Conservation (phyloP, 2,113 vertebrate species). For the Vidua chalybeata region DNA sequence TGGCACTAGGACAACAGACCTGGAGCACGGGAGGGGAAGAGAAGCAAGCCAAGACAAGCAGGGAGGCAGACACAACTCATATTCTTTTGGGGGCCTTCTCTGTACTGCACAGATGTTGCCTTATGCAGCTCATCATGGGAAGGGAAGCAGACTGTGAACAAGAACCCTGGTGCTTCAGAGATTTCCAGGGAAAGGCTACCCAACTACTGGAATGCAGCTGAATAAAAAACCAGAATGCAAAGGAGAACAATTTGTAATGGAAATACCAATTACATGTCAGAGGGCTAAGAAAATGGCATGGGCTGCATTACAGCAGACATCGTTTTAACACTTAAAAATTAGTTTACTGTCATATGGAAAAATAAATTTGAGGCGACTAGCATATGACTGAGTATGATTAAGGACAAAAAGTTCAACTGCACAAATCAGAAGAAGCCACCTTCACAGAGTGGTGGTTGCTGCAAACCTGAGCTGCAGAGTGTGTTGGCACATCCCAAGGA, state of each 20-base stretch:
- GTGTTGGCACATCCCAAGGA: background rate
- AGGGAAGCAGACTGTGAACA: background rate
- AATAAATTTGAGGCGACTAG: background rate
- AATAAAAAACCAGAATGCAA: background rate
- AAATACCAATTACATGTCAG: background rate
- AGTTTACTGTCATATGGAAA: background rate
- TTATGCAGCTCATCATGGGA: background rate
- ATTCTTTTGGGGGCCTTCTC: background rate
- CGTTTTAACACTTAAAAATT: background rate
- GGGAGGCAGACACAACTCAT: background rate
- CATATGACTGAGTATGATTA: rapidly evolving
- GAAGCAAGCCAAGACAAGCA: background rate
- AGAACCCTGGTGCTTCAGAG: background rate
- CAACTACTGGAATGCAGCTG: background rate
- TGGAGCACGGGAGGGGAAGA: background rate
- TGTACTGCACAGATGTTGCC: background rate
- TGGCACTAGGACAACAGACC: background rate
- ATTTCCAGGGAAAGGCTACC: background rate
- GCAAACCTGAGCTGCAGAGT: background rate
- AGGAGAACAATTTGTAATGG: background rate
- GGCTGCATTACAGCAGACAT: background rate
- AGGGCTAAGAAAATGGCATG: background rate
- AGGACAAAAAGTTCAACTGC: background rate
- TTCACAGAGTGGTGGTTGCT: background rate
- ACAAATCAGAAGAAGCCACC: background rate